These are phyloP conservation scores for Trachops cirrhosus DNA, from an alignment of 2,797 vertebrate species.

Conservation along the genomic window DNA sequence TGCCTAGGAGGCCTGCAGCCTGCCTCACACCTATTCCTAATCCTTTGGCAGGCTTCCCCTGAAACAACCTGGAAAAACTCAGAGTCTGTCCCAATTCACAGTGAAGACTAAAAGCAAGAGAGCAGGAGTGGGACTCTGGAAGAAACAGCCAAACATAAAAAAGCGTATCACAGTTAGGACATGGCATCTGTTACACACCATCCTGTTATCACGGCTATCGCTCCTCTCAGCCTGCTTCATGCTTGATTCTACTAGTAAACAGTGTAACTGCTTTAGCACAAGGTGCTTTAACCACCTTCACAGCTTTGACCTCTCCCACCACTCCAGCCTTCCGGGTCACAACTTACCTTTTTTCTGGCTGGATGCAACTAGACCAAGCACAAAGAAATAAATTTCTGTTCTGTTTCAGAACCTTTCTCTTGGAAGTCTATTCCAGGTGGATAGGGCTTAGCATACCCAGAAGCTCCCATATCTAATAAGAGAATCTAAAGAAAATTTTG, in stretches of 20 bases:
- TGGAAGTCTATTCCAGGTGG: not conserved
- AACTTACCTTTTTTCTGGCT: not conserved
- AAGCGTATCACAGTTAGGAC: not conserved
- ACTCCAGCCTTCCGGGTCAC: not conserved
- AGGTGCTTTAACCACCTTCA: not conserved
- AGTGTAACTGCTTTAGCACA: not conserved
- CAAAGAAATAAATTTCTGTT: not conserved
- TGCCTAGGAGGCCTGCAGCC: not conserved
- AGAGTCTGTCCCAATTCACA: not conserved
- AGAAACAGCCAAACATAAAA: not conserved
- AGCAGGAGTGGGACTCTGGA: not conserved
- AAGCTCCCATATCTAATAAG: not conserved
- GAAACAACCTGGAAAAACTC: not conserved
- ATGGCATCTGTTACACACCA: not conserved
- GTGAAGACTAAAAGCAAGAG: not conserved
- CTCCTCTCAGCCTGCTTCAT: not conserved
- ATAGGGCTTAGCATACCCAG: not conserved
- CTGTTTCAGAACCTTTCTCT: not conserved
- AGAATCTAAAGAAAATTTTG: not conserved
- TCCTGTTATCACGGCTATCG: not conserved
- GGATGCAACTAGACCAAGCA: not conserved
- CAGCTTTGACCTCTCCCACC: not conserved
- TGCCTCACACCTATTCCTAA: not conserved
- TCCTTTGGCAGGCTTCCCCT: not conserved
- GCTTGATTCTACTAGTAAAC: not conserved